Evolutionary conservation across 1,140 invertebrate species (phyloP), one percentile per base, ranked within the genome.

Genomic region (Euwallacea fornicatus): DNA sequence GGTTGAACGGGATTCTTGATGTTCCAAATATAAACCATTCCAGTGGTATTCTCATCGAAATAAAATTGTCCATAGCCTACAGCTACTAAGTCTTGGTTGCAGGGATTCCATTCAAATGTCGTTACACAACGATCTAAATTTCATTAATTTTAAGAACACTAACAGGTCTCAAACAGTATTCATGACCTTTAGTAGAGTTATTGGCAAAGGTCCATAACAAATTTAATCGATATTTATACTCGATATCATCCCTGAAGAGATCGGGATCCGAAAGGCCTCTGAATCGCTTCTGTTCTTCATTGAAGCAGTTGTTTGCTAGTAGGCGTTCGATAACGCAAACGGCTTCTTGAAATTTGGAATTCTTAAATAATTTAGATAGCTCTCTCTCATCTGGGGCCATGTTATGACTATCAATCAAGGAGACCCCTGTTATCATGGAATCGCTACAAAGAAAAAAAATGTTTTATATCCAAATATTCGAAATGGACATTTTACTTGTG

Each of bases 1-100:
- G 93, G 93, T 76, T 90, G 89, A 8, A 88, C 87, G 0, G 94
- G 93, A 82, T 95, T 96, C 83, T 96, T 96, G 0, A 94, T 88
- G 72, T 87, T 89, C 91, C 91, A 96, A 71, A 95, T 84, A 56
- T 90, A 86, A 0, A 96, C 83, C n/a, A 90, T 75, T 1, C 93
- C 92, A 58, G 82, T 80, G 0, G 81, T 70, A 8, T 72, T 73
- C 44, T 86, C 84, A 6, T 81, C 79, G 75, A 83, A 86, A 56
- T 83, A 83, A 71, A 84, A 88, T 68, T 88, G 85, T 1, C 88
- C 90, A 72, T 92, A 90, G n/a, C 85, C 89, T 0, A 89, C 88
- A 0, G 90, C 91, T 11, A 92, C 73, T 0, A 93, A 83, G 71
- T 88, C 87, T 3, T 81, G 72, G 73, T 91, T 90, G n/a, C 75